Evolutionary conservation across 2,113 vertebrate genomes (phyloP), one percentile per base, ranked within the genome.

Genomic region (Cebus imitator): DNA sequence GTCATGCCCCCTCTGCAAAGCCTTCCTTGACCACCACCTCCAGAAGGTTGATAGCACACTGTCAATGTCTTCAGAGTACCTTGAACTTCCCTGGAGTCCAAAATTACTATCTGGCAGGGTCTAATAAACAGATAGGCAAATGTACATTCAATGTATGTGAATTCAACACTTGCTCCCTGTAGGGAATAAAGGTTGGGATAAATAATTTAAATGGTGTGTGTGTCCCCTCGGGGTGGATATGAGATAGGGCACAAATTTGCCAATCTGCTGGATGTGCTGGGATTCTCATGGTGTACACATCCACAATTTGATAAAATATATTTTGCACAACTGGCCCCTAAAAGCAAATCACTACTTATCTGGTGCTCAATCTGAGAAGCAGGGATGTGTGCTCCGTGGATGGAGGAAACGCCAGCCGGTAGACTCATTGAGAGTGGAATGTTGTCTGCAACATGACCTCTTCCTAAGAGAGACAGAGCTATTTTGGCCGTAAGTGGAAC

Each of bases 61-160:
- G 35, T 70, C 57, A 21, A 21, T 14, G 17, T 92, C 76, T 94
- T 83, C 80, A 55, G 37, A 55, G 52, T 32, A 73, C 27, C 55
- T 87, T 35, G 75, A 92, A 40, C 20, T 40, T 93, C 43, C 14
- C 61, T 30, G 70, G 43, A 52, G 35, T 66, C 85, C 23, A 82
- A 55, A 35, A 8, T 64, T 72, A 23, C 55, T 55, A 0, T 45
- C 13, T 2, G 1, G 17, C 27, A 16, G 40, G 5, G 43, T 91
- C 32, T 86, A 25, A 18, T n/a, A 50, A 80, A 72, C 48, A 61
- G 93, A 40, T 79, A 75, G 8, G 13, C 43, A 70, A 66, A 50
- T 1, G 1, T 4, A 48, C 3, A 32, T n/a, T 43, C 68, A 30
- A 3, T 30, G 2, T 58, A n/a, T 1, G 0, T 5, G 80, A 76